Evolutionary conservation across 2,888 invertebrate genomes (phyloP).

Genomic region (Margaritifera margaritifera): DNA sequence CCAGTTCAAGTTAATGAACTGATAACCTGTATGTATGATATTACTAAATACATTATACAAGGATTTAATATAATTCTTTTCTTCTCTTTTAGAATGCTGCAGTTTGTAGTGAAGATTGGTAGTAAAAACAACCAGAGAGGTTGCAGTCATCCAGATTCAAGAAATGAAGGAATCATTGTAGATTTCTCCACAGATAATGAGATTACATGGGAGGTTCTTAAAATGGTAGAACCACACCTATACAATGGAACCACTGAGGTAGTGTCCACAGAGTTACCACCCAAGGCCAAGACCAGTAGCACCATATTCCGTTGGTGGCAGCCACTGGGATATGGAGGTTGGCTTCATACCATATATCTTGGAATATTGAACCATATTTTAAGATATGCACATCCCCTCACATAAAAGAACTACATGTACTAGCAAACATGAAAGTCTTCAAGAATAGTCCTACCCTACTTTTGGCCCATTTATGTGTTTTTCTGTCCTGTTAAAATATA

Average conservation of each 20-base stretch:
- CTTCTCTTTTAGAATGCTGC: slow-evolving; percentile 61
- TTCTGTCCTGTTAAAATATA: too few relatives aligned
- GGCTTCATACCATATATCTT: slow-evolving; percentile 3
- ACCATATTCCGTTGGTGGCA: slow-evolving; percentile 74
- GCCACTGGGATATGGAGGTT: slow-evolving; percentile 67
- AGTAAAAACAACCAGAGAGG: slow-evolving; percentile 47
- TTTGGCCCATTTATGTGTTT: too few relatives aligned
- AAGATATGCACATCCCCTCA: background rate
- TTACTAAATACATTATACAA: too few relatives aligned
- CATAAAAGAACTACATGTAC: background rate
- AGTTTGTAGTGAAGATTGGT: slow-evolving; percentile 70
- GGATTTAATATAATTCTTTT: too few relatives aligned
- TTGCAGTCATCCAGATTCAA: slow-evolving; percentile 59
- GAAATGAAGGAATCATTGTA: slow-evolving; percentile 69
- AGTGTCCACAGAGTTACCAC: slow-evolving; percentile 66
- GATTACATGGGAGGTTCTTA: slow-evolving; percentile 67
- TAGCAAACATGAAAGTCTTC: too few relatives aligned
- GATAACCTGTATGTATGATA: too few relatives aligned
- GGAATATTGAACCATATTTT: background rate
- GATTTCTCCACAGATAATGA: slow-evolving; percentile 71
- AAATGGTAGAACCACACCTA: slow-evolving; percentile 58
- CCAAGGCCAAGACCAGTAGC: slow-evolving; percentile 64
- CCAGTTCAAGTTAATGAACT: too few relatives aligned
- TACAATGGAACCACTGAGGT: slow-evolving; percentile 57
- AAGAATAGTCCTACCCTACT: too few relatives aligned